phyloP scores from a whole-genome alignment of 2,888 invertebrate genomes.

The Acanthosepion esculentum region DNA sequence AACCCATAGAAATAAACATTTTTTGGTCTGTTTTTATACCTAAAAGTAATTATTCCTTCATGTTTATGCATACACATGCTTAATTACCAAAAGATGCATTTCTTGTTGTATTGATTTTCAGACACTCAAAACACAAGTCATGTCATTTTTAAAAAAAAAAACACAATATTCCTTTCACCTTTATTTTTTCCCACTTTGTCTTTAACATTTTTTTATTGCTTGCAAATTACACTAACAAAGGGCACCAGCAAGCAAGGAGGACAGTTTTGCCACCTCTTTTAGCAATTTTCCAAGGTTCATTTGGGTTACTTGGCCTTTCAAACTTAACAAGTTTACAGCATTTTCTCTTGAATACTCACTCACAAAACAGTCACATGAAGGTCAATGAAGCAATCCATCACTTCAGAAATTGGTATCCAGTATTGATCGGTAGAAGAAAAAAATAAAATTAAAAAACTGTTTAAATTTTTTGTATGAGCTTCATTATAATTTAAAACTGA shows the following conservation, averaged over 20 bases:
- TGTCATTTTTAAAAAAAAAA: not conserved
- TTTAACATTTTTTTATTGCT: not conserved
- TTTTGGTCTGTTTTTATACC: not conserved
- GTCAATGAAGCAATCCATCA: slow-evolving; percentile 21
- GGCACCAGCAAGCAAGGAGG: not conserved
- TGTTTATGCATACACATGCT: slow-evolving; percentile 8
- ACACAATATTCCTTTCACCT: not conserved
- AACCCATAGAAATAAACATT: slow-evolving; percentile 8
- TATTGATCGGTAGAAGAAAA: not conserved
- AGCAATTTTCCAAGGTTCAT: slow-evolving; percentile 21
- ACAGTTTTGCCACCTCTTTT: slow-evolving; percentile 9
- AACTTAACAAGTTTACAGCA: not conserved
- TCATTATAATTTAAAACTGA: not conserved
- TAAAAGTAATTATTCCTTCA: not conserved
- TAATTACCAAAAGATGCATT: slow-evolving; percentile 1
- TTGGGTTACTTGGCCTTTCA: slow-evolving; percentile 14
- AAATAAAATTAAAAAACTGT: not conserved
- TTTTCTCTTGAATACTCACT: not conserved
- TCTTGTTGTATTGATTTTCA: not conserved
- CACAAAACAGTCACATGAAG: not conserved
- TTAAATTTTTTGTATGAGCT: not conserved
- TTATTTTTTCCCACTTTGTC: not conserved
- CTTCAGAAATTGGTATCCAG: slow-evolving; percentile 2
- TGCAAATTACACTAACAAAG: slow-evolving; percentile 33
- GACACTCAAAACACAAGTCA: slow-evolving; percentile 4